A percentile compares a stretch with the other conserved stretches of the same genome.
Conservation (phyloP, 1,140 invertebrate species). For the Patella vulgata region DNA sequence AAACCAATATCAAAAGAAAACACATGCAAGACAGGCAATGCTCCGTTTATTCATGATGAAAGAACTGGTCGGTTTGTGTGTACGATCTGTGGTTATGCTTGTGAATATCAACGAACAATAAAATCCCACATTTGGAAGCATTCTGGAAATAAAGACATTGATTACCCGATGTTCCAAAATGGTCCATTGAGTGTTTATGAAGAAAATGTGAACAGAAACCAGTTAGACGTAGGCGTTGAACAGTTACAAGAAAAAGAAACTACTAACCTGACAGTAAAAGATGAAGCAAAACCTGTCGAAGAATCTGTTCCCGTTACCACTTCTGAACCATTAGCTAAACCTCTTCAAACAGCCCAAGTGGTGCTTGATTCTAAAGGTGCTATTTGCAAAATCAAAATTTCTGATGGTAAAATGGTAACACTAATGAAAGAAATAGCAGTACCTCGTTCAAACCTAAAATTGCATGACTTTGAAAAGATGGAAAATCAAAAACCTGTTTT, state of each 20-base stretch:
- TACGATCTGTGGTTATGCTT: conserved; percentile 63
- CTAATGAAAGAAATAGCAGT: no score
- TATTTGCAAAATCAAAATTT: no score
- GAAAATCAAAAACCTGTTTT: no score
- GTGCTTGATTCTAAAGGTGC: no score
- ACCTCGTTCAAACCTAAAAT: no score
- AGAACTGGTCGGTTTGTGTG: conserved; percentile 52
- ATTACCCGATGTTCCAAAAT: conserved; percentile 66
- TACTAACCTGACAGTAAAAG: no score
- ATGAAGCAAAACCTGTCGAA: neutral
- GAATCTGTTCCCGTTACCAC: neutral
- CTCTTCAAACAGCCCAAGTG: no score
- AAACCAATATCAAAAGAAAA: conserved; percentile 32
- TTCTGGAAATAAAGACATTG: conserved; percentile 61
- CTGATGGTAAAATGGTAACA: no score
- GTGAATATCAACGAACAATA: conserved; percentile 64
- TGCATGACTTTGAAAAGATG: no score
- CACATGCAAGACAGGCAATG: conserved; percentile 21
- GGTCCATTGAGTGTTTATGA: conserved; percentile 63
- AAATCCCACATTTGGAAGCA: conserved; percentile 68
- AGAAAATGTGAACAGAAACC: conserved; percentile 23
- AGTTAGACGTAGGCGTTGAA: no score
- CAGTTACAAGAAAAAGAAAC: no score
- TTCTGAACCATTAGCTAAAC: neutral
- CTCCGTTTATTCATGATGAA: conserved; percentile 56